phyloP scores from a whole-genome alignment of 2,797 vertebrate species.

The Xyrichtys novacula region DNA sequence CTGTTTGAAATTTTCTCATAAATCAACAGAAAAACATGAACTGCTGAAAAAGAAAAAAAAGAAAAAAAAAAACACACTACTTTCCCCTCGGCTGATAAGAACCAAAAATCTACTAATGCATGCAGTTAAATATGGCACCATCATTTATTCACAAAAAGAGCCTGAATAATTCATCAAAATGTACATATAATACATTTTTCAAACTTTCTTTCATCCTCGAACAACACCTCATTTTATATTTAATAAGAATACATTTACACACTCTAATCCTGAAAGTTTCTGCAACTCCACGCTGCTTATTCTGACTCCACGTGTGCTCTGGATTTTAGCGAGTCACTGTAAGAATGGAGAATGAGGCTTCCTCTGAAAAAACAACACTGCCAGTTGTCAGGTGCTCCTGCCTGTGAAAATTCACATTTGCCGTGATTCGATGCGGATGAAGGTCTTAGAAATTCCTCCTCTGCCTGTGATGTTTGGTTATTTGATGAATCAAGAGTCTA shows the following conservation, averaged over 20 bases:
- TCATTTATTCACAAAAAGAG: conserved; percentile 82
- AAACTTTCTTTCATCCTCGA: conserved; percentile 67
- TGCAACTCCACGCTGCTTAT: conserved; percentile 41
- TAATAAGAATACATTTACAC: conserved; percentile 78
- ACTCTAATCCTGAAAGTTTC: conserved; percentile 59
- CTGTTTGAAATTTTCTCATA: conserved; percentile 29
- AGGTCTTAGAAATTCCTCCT: conserved; percentile 3
- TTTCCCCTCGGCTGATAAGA: conserved; percentile 59
- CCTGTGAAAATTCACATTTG: background rate
- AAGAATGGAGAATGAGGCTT: conserved; percentile 25
- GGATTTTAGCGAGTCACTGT: conserved; percentile 35
- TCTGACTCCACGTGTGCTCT: conserved; percentile 31
- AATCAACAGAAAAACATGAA: conserved; percentile 54
- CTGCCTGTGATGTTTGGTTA: background rate
- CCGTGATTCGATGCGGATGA: conserved; percentile 4
- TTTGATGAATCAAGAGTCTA: background rate
- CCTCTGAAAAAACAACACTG: conserved; percentile 3
- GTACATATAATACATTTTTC: conserved; percentile 82
- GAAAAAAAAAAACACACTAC: too few species aligned
- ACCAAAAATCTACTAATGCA: conserved; percentile 68
- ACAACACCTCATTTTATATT: conserved; percentile 78
- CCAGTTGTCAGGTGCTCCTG: conserved; percentile 35
- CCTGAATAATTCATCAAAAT: conserved; percentile 82
- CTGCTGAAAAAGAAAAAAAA: conserved; percentile 49
- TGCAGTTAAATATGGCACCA: conserved; percentile 78